Base-by-base conservation (phyloP, 2,888 invertebrate species). In the Thera obeliscata region DNA sequence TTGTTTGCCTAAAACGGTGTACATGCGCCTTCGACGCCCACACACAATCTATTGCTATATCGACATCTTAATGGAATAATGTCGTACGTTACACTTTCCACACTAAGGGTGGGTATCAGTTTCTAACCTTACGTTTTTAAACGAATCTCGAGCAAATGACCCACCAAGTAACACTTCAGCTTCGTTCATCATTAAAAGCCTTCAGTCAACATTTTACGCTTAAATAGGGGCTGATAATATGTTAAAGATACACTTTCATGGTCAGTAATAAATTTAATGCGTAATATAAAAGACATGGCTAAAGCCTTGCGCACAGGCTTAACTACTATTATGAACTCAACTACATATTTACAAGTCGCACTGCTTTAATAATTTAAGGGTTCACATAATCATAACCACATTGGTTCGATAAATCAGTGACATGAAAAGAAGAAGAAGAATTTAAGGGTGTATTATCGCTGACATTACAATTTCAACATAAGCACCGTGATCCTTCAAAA, bases 21-120 rank as follows among this genome's bases (percentile, higher is more conserved):
- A 76, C 78, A 80, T 75, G 78, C 78, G 86, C 75, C 88, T 87
- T 86, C 84, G 86, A 72, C 81, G 74, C 90, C 90, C 76, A 89
- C 89, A 79, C 81, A 74, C 80, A 78, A 76, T 80, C 78, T 83
- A 81, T 74, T 66, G 75, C 75, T 74, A 75, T 77, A 69, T 67
- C 63, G 61, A 67, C 61, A 65, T n/a, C 76, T 74, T 70, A 73
- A 61, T 67, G 59, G 71, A 66, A 48, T 64, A 69, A 48, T 74
- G 64, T 69, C 56, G 48, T 72, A 62, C 58, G 57, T 62, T 69
- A 76, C 76, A 54, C 60, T 57, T 60, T 60, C 54, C 35, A 56
- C 52, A 35, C 22, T 41, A 12, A 22, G 8, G 33, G 5, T 36
- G 33, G 36, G 50, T 50, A 60, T 50, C 5, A 5, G 56, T 43